Conservation (phyloP, 2,888 invertebrate genomes). For the Drosophila imparisetae region DNA sequence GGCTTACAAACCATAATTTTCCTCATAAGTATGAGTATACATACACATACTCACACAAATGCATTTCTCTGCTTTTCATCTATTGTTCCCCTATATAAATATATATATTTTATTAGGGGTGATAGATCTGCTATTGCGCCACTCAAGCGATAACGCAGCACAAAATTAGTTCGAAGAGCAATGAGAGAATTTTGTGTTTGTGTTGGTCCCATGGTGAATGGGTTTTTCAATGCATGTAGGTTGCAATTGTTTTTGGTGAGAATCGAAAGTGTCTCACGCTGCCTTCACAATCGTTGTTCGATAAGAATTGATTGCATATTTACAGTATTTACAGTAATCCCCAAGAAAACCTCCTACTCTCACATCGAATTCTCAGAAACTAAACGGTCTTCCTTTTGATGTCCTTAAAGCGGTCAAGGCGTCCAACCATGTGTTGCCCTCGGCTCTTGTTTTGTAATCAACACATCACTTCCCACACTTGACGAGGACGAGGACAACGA, state of each 20-base stretch:
- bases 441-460: conserved; percentile 69
- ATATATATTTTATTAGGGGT: conserved; percentile 39
- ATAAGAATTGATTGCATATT: conserved; percentile 78
- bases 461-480: conserved; percentile 78
- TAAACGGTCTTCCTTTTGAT: conserved; percentile 47
- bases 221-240: conserved; percentile 20
- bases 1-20: conserved; percentile 10
- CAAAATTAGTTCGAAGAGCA: conserved; percentile 41
- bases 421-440: conserved; percentile 16
- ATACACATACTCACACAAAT: not conserved
- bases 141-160: conserved; percentile 35
- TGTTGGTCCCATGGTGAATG: conserved; percentile 30
- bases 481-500: conserved; percentile 15
- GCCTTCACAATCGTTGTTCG: conserved; percentile 42
- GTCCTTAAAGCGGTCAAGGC: conserved; percentile 46
- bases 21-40: not conserved
- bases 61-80: conserved; percentile 9
- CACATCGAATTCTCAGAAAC: conserved; percentile 33
- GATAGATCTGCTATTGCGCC: conserved; percentile 52
- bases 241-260: conserved; percentile 49
- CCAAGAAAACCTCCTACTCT: conserved; percentile 10
- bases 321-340: conserved; percentile 60
- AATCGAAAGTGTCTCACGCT: conserved; percentile 61
- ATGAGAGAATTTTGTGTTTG: conserved; percentile 3
- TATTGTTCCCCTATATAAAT: conserved; percentile 10